A percentile compares a stretch with the other conserved stretches of the same genome.
Conservation (phyloP, 2,888 invertebrate species). For the Drosophila nigricruria region DNA sequence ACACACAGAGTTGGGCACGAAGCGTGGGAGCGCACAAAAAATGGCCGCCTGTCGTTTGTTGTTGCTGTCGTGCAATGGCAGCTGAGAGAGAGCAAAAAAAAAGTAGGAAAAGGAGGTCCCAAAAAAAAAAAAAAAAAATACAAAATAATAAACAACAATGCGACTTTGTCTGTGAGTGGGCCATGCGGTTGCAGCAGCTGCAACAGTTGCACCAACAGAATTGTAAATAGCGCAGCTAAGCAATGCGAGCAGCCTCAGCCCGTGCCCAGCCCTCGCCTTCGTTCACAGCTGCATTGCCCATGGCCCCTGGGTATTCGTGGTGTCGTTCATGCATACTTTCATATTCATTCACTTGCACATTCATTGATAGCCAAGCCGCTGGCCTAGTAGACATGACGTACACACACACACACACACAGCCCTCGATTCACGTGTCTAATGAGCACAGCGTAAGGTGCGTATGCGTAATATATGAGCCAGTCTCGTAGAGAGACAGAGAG, state of each 20-base stretch:
- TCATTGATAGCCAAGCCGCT: conserved; percentile 30
- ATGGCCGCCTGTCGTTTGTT: conserved; percentile 55
- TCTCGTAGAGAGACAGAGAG: neutral
- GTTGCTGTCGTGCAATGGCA: conserved; percentile 48
- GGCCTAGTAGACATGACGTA: conserved; percentile 7
- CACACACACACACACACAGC: neutral
- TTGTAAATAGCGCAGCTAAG: conserved; percentile 46
- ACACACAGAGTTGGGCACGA: conserved; percentile 41
- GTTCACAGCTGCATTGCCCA: conserved; percentile 19
- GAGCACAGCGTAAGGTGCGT: conserved; percentile 5
- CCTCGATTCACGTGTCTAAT: conserved; percentile 8
- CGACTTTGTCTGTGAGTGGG: conserved; percentile 52
- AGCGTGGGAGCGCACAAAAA: conserved; percentile 40
- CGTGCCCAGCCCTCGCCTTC: too few relatives aligned
- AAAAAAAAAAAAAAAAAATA: conserved; percentile 16
- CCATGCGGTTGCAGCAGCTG: conserved; percentile 52
- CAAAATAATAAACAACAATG: conserved; percentile 56
- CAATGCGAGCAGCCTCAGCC: conserved; percentile 22
- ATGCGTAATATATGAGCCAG: conserved; percentile 3
- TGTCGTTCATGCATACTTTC: conserved; percentile 48
- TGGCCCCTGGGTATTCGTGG: conserved; percentile 34
- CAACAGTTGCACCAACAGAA: conserved; percentile 50
- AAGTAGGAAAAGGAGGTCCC: conserved; percentile 9
- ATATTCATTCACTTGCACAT: conserved; percentile 42
- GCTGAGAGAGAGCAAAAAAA: conserved; percentile 24